A percentile compares a stretch with the other conserved stretches of the same genome.
Conservation (phyloP, 1,140 invertebrate species). For the Bombus huntii region DNA sequence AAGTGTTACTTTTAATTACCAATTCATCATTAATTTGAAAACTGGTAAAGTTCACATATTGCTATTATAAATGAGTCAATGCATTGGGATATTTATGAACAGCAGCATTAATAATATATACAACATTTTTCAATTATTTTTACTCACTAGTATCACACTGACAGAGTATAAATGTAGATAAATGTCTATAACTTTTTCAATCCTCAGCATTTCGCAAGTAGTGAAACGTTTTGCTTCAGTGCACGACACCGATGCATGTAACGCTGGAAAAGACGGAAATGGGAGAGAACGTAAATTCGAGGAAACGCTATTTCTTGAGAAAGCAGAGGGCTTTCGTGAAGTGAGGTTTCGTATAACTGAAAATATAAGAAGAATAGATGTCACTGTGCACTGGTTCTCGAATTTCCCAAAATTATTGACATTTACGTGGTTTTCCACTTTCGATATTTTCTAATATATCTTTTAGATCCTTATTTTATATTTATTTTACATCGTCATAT, state of each 20-base stretch:
- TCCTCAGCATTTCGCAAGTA: background rate
- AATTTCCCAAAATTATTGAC: background rate
- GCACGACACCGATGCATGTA: background rate
- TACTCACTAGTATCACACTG: background rate
- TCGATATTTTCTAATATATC: background rate
- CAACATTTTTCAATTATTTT: background rate
- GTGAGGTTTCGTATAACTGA: background rate
- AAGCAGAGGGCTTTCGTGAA: background rate
- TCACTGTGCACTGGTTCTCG: background rate
- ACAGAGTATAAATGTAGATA: background rate
- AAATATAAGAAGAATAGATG: conserved; percentile 9
- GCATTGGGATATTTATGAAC: background rate
- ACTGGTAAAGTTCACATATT: background rate
- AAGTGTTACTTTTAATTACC: too few relatives aligned
- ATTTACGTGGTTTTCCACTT: background rate
- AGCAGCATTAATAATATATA: background rate
- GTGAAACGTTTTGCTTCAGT: background rate
- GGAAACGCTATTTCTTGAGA: background rate
- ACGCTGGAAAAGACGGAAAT: background rate
- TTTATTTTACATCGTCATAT: background rate
- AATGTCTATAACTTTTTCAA: background rate
- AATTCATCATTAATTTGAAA: too few relatives aligned
- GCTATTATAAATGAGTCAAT: background rate
- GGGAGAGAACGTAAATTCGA: background rate
- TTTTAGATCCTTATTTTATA: too few relatives aligned